These are phyloP conservation scores for Austrofundulus limnaeus DNA, from an alignment of 2,113 vertebrate species.

Conservation along the genomic window DNA sequence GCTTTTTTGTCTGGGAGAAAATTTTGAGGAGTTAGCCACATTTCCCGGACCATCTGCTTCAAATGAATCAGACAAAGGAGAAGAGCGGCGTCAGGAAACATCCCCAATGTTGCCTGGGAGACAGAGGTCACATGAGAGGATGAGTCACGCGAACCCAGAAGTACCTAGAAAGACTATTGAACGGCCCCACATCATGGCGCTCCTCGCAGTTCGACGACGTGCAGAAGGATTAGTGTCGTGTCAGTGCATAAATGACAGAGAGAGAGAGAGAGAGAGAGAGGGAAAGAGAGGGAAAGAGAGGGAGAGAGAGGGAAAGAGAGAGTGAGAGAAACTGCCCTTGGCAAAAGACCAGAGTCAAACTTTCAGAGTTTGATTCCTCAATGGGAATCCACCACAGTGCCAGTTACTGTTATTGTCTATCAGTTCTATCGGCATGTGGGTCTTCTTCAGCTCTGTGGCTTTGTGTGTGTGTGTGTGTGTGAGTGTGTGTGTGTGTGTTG, in stretches of 20 bases:
- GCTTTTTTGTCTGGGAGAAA: constrained; percentile 46
- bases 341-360: constrained; percentile 45
- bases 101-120: constrained; percentile 65
- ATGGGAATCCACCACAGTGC: constrained; percentile 28
- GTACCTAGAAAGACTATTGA: constrained; percentile 48
- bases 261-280: constrained; percentile 33
- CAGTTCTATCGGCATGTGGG: too few relatives aligned
- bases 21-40: constrained; percentile 41
- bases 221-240: constrained; percentile 46
- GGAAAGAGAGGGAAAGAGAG: too few relatives aligned
- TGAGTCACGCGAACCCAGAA: constrained; percentile 62
- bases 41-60: constrained; percentile 60
- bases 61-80: constrained; percentile 56
- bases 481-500: constrained; percentile 34
- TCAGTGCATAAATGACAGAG: constrained; percentile 37
- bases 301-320: too few relatives aligned
- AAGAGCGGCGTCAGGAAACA: constrained; percentile 51
- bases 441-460: constrained; percentile 26
- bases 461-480: constrained; percentile 29
- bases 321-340: constrained; percentile 46
- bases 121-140: constrained; percentile 72
- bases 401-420: neutral
- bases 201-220: constrained; percentile 42
- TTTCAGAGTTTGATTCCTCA: constrained; percentile 47
- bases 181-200: constrained; percentile 24